Conservation (phyloP, 2,797 vertebrate species). For the Epinephelus awoara region DNA sequence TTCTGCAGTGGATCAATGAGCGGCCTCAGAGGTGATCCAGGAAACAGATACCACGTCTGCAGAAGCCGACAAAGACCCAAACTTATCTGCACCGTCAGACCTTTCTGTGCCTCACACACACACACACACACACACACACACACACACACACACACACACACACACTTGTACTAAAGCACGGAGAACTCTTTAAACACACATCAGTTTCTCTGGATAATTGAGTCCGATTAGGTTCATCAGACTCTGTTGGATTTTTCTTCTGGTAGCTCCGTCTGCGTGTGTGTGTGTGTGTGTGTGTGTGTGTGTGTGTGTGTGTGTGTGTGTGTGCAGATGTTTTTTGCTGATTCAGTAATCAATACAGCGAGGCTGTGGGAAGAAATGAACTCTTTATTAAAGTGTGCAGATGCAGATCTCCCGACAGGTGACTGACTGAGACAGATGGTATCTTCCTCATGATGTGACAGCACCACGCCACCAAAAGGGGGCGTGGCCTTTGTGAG, state of each 20-base stretch:
- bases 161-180: not conserved
- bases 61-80: slow-evolving; percentile 22
- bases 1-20: slow-evolving; percentile 38
- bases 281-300: not conserved
- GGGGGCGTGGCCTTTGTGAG: too few species aligned
- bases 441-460: too few species aligned
- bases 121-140: slow-evolving; percentile 14
- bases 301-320: not conserved
- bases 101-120: slow-evolving; percentile 10
- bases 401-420: too few species aligned
- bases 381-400: too few species aligned
- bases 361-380: too few species aligned
- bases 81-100: slow-evolving; percentile 54
- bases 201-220: not conserved
- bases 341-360: too few species aligned
- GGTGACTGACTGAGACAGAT: too few species aligned
- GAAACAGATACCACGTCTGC: slow-evolving; percentile 21
- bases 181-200: slow-evolving; percentile 3
- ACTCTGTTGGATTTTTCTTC: not conserved
- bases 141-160: slow-evolving; percentile 7
- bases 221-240: slow-evolving; percentile 17
- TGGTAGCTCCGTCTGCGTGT: not conserved
- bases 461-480: too few species aligned
- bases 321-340: too few species aligned
- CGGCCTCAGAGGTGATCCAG: slow-evolving; percentile 5